Conservation (phyloP, 1,140 invertebrate genomes). For the Euwallacea similis region DNA sequence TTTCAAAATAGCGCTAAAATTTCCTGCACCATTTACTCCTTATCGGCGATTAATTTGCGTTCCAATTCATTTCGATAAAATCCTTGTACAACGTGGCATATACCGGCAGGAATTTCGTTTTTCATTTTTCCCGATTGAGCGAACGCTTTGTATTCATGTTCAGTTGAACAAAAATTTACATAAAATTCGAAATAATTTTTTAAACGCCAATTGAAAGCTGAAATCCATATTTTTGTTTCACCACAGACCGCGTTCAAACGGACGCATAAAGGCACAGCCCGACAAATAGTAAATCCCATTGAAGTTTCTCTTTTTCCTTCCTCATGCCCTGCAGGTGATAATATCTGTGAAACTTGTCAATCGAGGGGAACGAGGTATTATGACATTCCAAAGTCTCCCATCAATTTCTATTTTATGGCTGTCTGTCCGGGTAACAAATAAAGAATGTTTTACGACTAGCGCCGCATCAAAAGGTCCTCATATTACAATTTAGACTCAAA, state of each 20-base stretch:
- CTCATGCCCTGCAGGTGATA: too few species aligned
- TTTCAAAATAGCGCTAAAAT: conserved; percentile 17
- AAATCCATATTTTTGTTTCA: background rate
- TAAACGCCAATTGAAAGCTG: background rate
- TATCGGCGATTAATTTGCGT: conserved; percentile 13
- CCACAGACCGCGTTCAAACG: too few species aligned
- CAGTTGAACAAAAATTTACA: conserved; percentile 9
- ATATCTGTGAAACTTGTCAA: background rate
- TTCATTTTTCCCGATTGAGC: conserved; percentile 4
- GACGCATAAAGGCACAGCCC: too few species aligned
- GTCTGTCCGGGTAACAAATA: conserved; percentile 1
- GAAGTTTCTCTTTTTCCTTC: too few species aligned
- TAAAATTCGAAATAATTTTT: background rate
- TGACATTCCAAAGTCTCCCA: background rate
- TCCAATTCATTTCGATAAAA: conserved; percentile 15
- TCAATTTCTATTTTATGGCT: conserved; percentile 13
- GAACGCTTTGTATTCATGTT: conserved; percentile 9
- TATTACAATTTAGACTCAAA: background rate
- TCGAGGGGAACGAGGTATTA: conserved; percentile 3
- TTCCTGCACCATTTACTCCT: conserved; percentile 16
- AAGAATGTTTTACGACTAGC: too few species aligned
- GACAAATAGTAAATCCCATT: too few species aligned
- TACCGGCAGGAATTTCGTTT: conserved; percentile 7
- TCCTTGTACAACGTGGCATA: conserved; percentile 8
- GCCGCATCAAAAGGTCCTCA: background rate